Evolutionary conservation across 2,797 vertebrate genomes (phyloP).

Genomic region (Coendou prehensilis): DNA sequence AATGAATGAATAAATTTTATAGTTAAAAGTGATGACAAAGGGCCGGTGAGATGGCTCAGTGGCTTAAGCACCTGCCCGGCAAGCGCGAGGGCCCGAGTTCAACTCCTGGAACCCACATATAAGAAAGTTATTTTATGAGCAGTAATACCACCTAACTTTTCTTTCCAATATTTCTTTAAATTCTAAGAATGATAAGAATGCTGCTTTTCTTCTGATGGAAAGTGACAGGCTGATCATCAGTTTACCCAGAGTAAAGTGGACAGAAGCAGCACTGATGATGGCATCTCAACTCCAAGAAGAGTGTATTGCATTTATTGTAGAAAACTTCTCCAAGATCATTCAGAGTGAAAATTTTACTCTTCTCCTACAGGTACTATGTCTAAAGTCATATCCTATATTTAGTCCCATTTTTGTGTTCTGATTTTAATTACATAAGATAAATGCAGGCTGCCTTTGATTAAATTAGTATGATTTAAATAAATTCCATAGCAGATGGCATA

Average conservation of each 20-base stretch:
- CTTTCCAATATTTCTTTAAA: constrained; percentile 67
- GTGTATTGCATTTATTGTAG: constrained; percentile 92
- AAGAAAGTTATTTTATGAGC: constrained; percentile 63
- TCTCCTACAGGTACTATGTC: constrained; percentile 92
- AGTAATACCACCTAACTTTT: constrained; percentile 69
- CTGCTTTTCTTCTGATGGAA: constrained; percentile 93
- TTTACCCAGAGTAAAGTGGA: constrained; percentile 97
- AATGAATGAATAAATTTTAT: constrained; percentile 1
- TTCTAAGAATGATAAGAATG: constrained; percentile 93
- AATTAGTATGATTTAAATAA: constrained; percentile 75
- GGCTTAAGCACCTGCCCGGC: no score
- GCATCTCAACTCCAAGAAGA: constrained; percentile 93
- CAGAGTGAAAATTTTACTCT: constrained; percentile 92
- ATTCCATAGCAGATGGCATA: constrained; percentile 80
- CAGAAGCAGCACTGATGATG: constrained; percentile 91
- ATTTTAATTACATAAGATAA: constrained; percentile 71
- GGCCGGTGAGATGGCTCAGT: no score
- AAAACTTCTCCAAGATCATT: constrained; percentile 91
- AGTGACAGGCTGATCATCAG: constrained; percentile 93
- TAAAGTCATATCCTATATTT: constrained; percentile 50
- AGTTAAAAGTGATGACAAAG: not conserved
- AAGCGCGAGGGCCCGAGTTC: no score
- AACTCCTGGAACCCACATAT: no score
- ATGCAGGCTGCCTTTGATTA: constrained; percentile 74
- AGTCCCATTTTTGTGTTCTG: constrained; percentile 59